These are phyloP conservation scores for Hemiprocne comata DNA, from an alignment of 2,113 vertebrate species.

Conservation along the genomic window DNA sequence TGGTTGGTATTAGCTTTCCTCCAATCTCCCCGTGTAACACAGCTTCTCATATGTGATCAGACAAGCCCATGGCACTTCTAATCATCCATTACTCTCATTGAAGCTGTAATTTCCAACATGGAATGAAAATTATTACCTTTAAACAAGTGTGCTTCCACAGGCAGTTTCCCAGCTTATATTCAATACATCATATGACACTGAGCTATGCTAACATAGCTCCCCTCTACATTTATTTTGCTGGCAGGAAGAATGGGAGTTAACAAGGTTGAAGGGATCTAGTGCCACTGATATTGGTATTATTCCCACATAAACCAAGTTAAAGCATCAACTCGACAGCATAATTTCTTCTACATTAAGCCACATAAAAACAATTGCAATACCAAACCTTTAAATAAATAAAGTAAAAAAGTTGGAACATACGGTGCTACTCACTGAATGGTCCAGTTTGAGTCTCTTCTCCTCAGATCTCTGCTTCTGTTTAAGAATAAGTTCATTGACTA, in stretches of 20 bases:
- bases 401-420: conserved; percentile 82
- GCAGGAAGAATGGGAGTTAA: neutral
- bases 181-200: neutral
- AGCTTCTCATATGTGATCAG: neutral
- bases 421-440: conserved; percentile 96
- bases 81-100: neutral
- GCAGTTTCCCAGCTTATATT: neutral
- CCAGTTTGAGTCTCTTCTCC: conserved; percentile 95
- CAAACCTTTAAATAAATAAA: conserved; percentile 36
- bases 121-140: neutral
- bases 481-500: conserved; percentile 98
- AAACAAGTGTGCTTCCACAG: neutral
- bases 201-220: neutral
- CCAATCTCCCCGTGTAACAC: neutral
- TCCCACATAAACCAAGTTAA: neutral
- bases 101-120: neutral
- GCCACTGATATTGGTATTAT: neutral
- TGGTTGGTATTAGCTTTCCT: neutral
- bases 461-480: conserved; percentile 98
- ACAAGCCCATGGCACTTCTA: neutral
- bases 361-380: neutral
- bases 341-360: neutral
- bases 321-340: neutral
- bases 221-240: neutral
- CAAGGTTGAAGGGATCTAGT: neutral